A percentile compares a stretch with the other conserved stretches of the same genome.
These are phyloP conservation scores for Dendroctonus valens DNA, from an alignment of 1,140 invertebrate species.

Conservation along the genomic window DNA sequence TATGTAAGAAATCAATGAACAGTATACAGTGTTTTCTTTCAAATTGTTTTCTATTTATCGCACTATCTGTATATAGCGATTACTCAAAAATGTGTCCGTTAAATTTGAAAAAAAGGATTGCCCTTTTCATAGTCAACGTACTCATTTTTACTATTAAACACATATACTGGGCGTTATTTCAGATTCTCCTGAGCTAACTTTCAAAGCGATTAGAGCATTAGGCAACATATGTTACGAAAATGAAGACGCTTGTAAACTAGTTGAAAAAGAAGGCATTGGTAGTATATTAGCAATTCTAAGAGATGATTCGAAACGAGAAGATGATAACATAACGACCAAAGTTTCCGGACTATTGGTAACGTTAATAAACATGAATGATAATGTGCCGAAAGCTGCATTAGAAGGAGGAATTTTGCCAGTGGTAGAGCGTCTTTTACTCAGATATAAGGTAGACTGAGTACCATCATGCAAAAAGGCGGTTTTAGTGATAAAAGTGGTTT, in stretches of 20 bases:
- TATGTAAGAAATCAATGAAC: no score
- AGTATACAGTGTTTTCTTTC: no score
- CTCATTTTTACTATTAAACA: no score
- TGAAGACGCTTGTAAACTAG: conserved; percentile 64
- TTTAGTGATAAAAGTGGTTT: conserved; percentile 1
- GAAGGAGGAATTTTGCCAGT: conserved; percentile 66
- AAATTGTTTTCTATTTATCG: no score
- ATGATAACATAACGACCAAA: conserved; percentile 37
- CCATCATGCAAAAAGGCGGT: not conserved
- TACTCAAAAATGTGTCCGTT: no score
- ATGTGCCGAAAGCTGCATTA: conserved; percentile 63
- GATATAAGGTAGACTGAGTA: conserved; percentile 30
- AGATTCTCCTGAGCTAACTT: conserved; percentile 56
- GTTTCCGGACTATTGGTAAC: conserved; percentile 72
- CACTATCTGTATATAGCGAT: no score
- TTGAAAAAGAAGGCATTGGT: conserved; percentile 60
- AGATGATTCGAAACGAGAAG: conserved; percentile 39
- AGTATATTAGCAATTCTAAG: conserved; percentile 55
- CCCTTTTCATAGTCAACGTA: no score
- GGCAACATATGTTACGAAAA: conserved; percentile 89
- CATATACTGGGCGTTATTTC: not conserved
- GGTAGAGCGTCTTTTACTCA: conserved; percentile 52
- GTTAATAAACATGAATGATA: conserved; percentile 72
- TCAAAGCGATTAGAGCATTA: conserved; percentile 75
- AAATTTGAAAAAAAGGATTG: no score